These are phyloP conservation scores for Mastomys coucha DNA, from an alignment of 2,113 vertebrate species.

Conservation along the genomic window DNA sequence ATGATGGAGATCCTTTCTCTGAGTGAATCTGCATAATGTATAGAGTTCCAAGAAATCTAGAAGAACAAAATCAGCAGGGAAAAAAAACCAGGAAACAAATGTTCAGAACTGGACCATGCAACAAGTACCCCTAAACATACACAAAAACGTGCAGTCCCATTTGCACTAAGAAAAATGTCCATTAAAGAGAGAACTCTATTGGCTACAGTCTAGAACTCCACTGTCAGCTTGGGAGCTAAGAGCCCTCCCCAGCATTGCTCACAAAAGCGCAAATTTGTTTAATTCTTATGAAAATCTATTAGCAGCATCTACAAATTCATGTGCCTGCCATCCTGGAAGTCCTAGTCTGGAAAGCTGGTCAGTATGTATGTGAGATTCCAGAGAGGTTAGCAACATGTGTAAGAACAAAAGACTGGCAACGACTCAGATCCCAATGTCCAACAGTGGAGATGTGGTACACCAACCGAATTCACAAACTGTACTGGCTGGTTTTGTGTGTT, in stretches of 20 bases:
- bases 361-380: not conserved
- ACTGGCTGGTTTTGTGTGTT: too few relatives aligned
- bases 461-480: not conserved
- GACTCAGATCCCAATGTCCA: not conserved
- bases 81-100: not conserved
- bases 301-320: not conserved
- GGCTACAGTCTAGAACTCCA: not conserved
- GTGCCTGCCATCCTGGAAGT: not conserved
- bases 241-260: not conserved
- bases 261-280: not conserved
- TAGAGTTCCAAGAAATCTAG: not conserved
- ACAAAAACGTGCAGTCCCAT: not conserved
- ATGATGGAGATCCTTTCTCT: not conserved
- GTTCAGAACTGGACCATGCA: not conserved
- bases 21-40: not conserved
- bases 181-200: not conserved
- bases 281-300: conserved; percentile 12
- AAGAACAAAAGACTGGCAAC: not conserved
- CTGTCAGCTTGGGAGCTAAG: not conserved
- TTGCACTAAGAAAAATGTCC: not conserved
- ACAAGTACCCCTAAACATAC: not conserved
- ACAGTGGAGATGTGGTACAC: not conserved
- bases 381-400: too few relatives aligned
- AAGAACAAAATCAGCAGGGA: not conserved
- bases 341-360: not conserved